phyloP scores from a whole-genome alignment of 2,888 invertebrate species.

The Aleiodes alternator region DNA sequence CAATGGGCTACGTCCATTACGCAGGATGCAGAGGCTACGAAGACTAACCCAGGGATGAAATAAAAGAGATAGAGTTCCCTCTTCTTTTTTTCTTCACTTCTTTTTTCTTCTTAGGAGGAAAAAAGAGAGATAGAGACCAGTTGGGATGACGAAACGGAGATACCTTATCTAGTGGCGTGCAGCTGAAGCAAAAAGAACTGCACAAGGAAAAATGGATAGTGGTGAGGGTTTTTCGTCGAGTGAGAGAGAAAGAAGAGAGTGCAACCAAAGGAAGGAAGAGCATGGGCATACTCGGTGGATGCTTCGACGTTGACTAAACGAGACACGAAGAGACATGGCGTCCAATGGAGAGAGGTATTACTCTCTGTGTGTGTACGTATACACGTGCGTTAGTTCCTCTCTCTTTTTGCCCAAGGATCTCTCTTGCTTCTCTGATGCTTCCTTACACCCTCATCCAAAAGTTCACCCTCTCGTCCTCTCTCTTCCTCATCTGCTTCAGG shows the following conservation, averaged over 20 bases:
- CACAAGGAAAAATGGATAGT: slow-evolving; percentile 55
- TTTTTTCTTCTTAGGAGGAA: slow-evolving; percentile 30
- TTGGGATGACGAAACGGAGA: slow-evolving; percentile 58
- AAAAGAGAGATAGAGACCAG: slow-evolving; percentile 26
- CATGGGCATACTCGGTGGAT: slow-evolving; percentile 57
- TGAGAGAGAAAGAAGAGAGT: slow-evolving; percentile 26
- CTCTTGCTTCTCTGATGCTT: slow-evolving; percentile 33
- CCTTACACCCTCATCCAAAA: background rate
- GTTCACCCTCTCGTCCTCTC: slow-evolving; percentile 51
- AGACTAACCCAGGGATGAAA: slow-evolving; percentile 26
- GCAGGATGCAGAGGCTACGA: slow-evolving; percentile 44
- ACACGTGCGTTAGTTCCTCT: slow-evolving; percentile 46
- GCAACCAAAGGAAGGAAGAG: slow-evolving; percentile 32
- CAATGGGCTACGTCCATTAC: slow-evolving; percentile 36
- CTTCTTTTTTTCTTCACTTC: slow-evolving; percentile 7
- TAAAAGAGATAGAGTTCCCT: slow-evolving; percentile 38
- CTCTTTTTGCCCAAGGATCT: slow-evolving; percentile 55
- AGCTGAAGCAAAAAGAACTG: slow-evolving; percentile 56
- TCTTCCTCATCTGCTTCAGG: slow-evolving; percentile 11
- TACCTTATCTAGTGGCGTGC: slow-evolving; percentile 59
- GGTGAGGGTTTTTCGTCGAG: slow-evolving; percentile 36
- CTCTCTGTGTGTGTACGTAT: slow-evolving; percentile 11
- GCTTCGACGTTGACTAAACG: slow-evolving; percentile 70
- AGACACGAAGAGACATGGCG: slow-evolving; percentile 66
- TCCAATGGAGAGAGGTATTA: slow-evolving; percentile 58